Conservation (phyloP, 2,797 vertebrate species). For the Pelochelys cantorii region DNA sequence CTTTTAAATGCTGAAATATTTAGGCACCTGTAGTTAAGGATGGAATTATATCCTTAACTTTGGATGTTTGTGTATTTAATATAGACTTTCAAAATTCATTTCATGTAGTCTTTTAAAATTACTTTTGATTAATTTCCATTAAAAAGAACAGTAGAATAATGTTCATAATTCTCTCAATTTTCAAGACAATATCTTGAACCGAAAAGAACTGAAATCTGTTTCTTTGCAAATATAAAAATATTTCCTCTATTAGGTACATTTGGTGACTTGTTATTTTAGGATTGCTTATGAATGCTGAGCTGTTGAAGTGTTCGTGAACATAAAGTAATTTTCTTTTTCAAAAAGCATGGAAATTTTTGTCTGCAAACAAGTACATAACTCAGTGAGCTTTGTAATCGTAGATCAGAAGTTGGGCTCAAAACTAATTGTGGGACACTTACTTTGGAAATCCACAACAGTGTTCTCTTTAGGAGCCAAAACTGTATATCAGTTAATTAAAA, state of each 20-base stretch:
- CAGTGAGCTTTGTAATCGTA: background rate
- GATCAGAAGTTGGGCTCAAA: background rate
- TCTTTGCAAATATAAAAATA: background rate
- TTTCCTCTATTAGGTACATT: background rate
- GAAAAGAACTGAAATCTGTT: background rate
- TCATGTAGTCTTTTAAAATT: background rate
- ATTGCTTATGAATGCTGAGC: background rate
- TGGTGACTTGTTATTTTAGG: background rate
- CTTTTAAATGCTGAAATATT: background rate
- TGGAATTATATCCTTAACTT: background rate
- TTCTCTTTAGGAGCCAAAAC: background rate
- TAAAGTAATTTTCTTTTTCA: background rate
- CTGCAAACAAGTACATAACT: background rate
- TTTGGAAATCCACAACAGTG: background rate
- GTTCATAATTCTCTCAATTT: background rate
- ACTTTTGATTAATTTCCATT: background rate
- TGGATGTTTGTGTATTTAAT: background rate
- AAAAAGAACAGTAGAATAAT: background rate
- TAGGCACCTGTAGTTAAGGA: accelerated
- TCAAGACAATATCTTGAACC: background rate
- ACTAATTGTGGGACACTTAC: background rate
- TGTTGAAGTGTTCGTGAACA: background rate
- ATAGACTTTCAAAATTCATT: background rate
- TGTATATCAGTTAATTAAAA: background rate
- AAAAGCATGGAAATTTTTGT: background rate